phyloP scores from a whole-genome alignment of 2,797 vertebrate genomes.

The Chaetophractus vellerosus region DNA sequence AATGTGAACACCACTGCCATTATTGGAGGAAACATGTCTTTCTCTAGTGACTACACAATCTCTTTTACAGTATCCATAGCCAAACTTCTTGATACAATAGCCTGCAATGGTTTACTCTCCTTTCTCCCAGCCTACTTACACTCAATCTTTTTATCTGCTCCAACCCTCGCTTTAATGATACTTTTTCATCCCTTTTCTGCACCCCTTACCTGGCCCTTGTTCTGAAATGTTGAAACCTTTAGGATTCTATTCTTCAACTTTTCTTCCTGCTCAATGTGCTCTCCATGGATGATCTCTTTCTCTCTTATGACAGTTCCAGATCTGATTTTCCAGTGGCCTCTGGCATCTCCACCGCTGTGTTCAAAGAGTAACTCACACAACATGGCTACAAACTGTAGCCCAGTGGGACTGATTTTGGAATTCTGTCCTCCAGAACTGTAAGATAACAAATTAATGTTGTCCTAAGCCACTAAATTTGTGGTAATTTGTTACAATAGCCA shows the following conservation, averaged over 20 bases:
- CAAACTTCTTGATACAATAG: not conserved
- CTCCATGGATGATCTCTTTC: not conserved
- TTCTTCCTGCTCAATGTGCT: not conserved
- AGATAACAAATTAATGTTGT: not conserved
- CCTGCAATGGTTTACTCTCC: not conserved
- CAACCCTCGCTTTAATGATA: not conserved
- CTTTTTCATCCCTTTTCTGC: not conserved
- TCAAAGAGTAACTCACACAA: not conserved
- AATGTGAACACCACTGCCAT: not conserved
- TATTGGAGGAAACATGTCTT: not conserved
- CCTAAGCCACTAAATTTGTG: not conserved
- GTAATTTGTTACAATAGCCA: not conserved
- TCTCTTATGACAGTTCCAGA: not conserved
- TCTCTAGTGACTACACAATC: not conserved
- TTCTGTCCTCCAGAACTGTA: not conserved
- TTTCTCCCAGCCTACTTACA: not conserved
- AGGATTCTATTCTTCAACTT: not conserved
- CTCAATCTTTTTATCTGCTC: not conserved
- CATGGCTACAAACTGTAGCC: not conserved
- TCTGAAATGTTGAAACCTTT: not conserved
- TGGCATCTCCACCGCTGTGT: not conserved
- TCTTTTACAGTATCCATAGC: not conserved
- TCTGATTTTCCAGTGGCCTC: constrained; percentile 9
- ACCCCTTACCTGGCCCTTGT: not conserved
- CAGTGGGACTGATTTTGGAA: not conserved